Evolutionary conservation across 1,140 invertebrate species (phyloP).

Genomic region (Drosophila nebulosa): DNA sequence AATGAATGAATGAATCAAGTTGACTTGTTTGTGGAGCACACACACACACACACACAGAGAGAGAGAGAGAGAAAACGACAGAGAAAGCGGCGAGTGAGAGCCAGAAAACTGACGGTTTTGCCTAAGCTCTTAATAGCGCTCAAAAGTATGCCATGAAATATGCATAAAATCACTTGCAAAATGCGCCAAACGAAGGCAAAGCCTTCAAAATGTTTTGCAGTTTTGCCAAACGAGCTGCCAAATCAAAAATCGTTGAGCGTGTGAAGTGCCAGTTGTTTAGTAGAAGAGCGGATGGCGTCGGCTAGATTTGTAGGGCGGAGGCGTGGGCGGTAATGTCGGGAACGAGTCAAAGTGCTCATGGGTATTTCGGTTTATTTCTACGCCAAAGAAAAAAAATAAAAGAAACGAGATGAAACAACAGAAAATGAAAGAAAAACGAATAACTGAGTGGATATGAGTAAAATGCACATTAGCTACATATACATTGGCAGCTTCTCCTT

Average conservation of each 20-base stretch:
- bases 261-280: constrained; percentile 48
- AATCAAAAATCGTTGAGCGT: constrained; percentile 66
- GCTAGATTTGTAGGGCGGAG: too few relatives aligned
- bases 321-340: not conserved
- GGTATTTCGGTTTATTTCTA: not conserved
- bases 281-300: not conserved
- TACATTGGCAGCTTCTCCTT: not conserved
- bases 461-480: constrained; percentile 7
- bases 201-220: constrained; percentile 12
- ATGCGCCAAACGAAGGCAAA: constrained; percentile 34
- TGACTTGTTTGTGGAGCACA: not conserved
- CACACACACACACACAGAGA: not conserved
- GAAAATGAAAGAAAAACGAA: not conserved
- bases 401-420: not conserved
- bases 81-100: not conserved
- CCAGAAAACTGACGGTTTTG: not conserved
- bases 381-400: not conserved
- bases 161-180: constrained; percentile 61
- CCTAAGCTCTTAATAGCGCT: constrained; percentile 27
- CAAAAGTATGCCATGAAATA: constrained; percentile 60
- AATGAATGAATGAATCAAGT: constrained; percentile 17
- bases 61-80: not conserved
- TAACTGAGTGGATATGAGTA: not conserved
- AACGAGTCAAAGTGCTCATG: not conserved
- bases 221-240: constrained; percentile 68